These are phyloP conservation scores for Marmota flaviventris DNA, from an alignment of 2,113 vertebrate species.

Conservation along the genomic window DNA sequence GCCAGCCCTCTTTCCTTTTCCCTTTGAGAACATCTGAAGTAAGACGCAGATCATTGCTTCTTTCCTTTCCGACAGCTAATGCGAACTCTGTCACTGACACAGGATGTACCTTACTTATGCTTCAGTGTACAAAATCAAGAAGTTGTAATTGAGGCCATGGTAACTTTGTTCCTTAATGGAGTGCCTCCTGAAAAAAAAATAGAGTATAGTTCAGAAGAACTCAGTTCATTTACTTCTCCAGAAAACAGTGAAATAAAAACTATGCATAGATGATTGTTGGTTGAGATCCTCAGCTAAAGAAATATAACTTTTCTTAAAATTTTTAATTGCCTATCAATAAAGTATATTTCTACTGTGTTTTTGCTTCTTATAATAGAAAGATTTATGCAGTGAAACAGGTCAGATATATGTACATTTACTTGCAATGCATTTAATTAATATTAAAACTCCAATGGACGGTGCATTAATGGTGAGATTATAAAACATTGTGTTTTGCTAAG, in stretches of 20 bases:
- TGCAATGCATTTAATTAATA: slow-evolving; percentile 20
- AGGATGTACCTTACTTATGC: neutral
- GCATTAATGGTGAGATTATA: neutral
- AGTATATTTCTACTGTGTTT: neutral
- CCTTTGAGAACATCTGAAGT: neutral
- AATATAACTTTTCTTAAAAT: neutral
- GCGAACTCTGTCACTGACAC: neutral
- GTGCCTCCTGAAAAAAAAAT: neutral
- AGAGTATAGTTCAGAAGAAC: neutral
- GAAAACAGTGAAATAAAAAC: slow-evolving; percentile 15
- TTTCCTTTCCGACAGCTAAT: neutral
- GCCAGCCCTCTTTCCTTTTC: neutral
- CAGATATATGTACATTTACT: slow-evolving; percentile 14
- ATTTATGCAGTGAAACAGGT: neutral
- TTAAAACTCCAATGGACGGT: neutral
- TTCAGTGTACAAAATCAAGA: neutral
- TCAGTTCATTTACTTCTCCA: neutral
- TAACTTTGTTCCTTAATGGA: neutral
- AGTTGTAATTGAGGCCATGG: neutral
- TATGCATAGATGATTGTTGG: neutral
- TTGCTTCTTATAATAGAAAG: neutral
- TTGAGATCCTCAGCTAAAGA: neutral
- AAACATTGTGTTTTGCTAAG: slow-evolving; percentile 73
- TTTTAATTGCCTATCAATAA: neutral
- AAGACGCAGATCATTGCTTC: neutral